These are phyloP conservation scores for Sylvilagus floridanus DNA, from an alignment of 2,797 vertebrate genomes.

Conservation along the genomic window DNA sequence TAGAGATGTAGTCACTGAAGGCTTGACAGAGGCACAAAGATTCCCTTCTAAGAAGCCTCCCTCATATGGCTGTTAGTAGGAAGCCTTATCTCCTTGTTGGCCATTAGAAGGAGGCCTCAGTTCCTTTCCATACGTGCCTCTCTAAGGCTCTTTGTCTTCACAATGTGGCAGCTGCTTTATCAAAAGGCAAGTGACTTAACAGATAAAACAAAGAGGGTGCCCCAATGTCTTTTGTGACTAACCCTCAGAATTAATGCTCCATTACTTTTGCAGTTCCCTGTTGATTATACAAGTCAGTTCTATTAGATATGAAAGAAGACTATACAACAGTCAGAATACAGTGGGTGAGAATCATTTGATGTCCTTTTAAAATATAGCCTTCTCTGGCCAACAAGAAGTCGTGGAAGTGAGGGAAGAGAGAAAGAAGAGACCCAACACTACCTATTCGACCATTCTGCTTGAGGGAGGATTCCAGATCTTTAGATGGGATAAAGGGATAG, in stretches of 20 bases:
- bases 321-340: neutral
- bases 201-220: neutral
- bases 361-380: neutral
- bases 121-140: too few species aligned
- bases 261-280: neutral
- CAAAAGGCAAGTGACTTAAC: neutral
- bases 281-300: neutral
- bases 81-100: neutral
- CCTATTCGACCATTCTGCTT: neutral
- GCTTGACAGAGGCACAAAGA: neutral
- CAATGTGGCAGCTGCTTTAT: neutral
- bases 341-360: neutral
- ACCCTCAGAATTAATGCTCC: neutral
- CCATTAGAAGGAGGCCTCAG: too few species aligned
- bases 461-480: neutral
- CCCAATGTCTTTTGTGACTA: neutral
- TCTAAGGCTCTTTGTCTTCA: neutral
- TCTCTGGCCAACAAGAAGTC: neutral
- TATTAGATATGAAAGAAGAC: neutral
- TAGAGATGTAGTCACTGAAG: neutral
- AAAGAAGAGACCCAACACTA: neutral
- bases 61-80: neutral
- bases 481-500: neutral
- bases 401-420: neutral
- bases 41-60: neutral